Evolutionary conservation across 1,140 invertebrate species (phyloP), one percentile per base, ranked within the genome.

Genomic region (Belonocnema kinseyi): DNA sequence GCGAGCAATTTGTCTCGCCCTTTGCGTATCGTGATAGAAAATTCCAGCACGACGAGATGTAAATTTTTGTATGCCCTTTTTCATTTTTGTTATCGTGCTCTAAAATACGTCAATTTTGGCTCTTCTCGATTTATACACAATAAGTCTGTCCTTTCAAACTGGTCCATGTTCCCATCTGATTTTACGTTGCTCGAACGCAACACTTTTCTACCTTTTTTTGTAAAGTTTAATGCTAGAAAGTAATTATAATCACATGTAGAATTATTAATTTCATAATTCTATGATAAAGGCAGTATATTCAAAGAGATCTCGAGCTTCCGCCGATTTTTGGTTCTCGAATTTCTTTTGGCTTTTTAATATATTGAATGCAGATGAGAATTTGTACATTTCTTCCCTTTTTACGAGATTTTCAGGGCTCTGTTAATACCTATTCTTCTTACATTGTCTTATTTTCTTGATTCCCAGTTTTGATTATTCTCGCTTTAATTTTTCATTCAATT

Each of bases 21-120:
- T 33, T 66, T 56, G 54, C 54, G 54, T 56, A 56, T 56, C 61
- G 61, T 40, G 14, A 66, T 54, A 10, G n/a, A n/a, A 40, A n/a
- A 46, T 40, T 66, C 16, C 33, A 66, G 61, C 26, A 40, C 26
- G 21, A 66, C 40, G n/a, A 66, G 14, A 12, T 54, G 53, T 54
- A 54, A 17, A 58, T 66, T 66, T 66, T 66, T 66, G 19, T 66
- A 66, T 66, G 40, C 40, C 7, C 1, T 40, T n/a, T 66, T 19
- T 66, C 6, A n/a, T 46, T 54, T 19, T 17, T n/a, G 61, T 16
- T 66, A 40, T 66, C 14, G 58, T 61, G 13, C 58, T 61, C 14
- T n/a, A 40, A 40, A 40, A 66, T 40, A 40, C 6, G 61, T 66
- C 61, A 66, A 66, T 66, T 46, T 66, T 46, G 21, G 33, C 61